These are phyloP conservation scores for Drosophila mulleri DNA, from an alignment of 2,888 invertebrate species.

Conservation along the genomic window DNA sequence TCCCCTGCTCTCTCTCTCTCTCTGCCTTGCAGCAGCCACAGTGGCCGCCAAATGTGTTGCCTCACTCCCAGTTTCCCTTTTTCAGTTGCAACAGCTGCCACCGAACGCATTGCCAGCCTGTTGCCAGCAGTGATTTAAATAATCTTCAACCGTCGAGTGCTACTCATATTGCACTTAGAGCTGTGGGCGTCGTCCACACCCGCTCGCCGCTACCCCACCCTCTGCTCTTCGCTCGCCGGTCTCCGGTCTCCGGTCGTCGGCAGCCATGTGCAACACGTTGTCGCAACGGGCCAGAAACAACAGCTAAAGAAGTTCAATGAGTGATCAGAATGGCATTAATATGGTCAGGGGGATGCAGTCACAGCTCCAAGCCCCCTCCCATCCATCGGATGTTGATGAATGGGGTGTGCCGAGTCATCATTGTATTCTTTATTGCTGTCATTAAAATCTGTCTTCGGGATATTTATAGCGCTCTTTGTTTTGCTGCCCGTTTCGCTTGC, in stretches of 20 bases:
- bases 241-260: neutral
- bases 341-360: constrained; percentile 2
- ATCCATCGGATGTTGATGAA: constrained; percentile 74
- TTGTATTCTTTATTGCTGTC: constrained; percentile 79
- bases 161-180: constrained; percentile 79
- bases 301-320: constrained; percentile 70
- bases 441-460: constrained; percentile 73
- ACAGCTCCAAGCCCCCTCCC: neutral
- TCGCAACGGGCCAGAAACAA: constrained; percentile 57
- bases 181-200: constrained; percentile 33
- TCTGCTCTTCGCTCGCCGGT: neutral
- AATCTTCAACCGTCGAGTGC: constrained; percentile 68
- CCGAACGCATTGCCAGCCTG: constrained; percentile 27
- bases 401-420: constrained; percentile 78
- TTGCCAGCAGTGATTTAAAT: constrained; percentile 61
- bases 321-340: constrained; percentile 20
- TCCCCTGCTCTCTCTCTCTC: constrained; percentile 3
- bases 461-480: constrained; percentile 70
- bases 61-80: constrained; percentile 12
- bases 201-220: neutral
- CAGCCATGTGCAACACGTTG: constrained; percentile 82
- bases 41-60: constrained; percentile 8
- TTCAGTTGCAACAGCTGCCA: constrained; percentile 50
- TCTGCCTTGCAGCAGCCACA: constrained; percentile 1
- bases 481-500: constrained; percentile 35